phyloP scores from a whole-genome alignment of 2,888 invertebrate genomes.

The Clanis bilineata region DNA sequence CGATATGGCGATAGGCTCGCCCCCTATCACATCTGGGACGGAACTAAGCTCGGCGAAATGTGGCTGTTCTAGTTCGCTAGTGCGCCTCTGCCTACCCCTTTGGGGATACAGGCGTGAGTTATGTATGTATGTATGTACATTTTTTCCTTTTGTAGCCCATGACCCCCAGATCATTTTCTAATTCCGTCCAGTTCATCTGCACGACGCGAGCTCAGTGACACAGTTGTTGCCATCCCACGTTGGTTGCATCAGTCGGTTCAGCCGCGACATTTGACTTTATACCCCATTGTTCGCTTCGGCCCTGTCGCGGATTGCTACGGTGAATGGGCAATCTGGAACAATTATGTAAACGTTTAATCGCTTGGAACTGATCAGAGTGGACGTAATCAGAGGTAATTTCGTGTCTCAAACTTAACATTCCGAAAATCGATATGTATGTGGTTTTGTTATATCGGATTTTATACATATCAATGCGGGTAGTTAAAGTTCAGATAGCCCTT shows the following conservation, averaged over 20 bases:
- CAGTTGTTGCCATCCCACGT: constrained; percentile 5
- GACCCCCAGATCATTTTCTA: not conserved
- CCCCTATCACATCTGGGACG: too few species aligned
- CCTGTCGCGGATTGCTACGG: not conserved
- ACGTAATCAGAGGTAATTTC: not conserved
- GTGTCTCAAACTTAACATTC: not conserved
- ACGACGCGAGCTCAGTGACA: constrained; percentile 9
- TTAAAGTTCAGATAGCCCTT: too few species aligned
- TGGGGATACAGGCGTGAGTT: too few species aligned
- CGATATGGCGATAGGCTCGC: too few species aligned
- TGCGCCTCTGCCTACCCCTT: too few species aligned
- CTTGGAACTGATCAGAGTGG: not conserved
- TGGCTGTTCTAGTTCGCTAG: too few species aligned
- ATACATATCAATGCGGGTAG: too few species aligned
- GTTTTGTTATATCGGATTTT: too few species aligned
- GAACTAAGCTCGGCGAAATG: too few species aligned
- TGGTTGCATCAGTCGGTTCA: not conserved
- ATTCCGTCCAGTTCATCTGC: not conserved
- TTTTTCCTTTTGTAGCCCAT: not conserved
- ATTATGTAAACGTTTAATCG: constrained; percentile 11
- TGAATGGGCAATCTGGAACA: constrained; percentile 2
- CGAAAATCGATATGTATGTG: not conserved
- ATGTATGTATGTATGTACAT: too few species aligned
- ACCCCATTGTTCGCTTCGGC: constrained; percentile 3
- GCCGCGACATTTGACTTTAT: constrained; percentile 10